Base-by-base conservation (phyloP, 1,140 invertebrate species). In the Coptotermes formosanus region DNA sequence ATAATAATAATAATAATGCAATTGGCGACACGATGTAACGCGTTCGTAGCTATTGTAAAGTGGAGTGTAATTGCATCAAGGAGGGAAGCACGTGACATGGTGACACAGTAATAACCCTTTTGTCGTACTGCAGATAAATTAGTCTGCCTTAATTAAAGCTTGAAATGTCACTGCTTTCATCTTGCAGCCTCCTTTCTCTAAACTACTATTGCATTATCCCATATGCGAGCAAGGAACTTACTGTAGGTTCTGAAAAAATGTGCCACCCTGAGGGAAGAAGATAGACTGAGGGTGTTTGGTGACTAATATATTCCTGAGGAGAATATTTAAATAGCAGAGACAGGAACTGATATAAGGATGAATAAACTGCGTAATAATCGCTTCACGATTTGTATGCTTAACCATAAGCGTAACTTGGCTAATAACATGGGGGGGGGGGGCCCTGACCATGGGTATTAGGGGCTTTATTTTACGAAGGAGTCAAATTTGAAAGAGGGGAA, bases 101-200 rank as follows among this genome's bases (percentile, higher is more conserved):
- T 55, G 52, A 55, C 52, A 55, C 4, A 21, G 52, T 55, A 16
- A 55, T 16, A 55, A 4, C 14, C 3, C 48, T 48, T 48, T 48
- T 16, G 9, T 48, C 48, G 16, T 16, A 48, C 0, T 48, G 16
- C 16, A 55, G 52, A 19, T 12, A n/a, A 9, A 30, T 75, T 25
- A 75, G 64, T 30, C 64, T 75, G n/a, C 64, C n/a, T 75, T 75
- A 75, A 75, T 75, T 75, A 75, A 75, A 75, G 64, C 16, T 75
- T 25, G 64, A 75, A 75, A 75, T 75, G 64, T 75, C n/a, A 75
- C 64, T 2, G 64, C 64, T 25, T 75, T 30, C 64, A 55, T 55
- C 52, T 55, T 21, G 14, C 52, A 19, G 19, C 38, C 64, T 75
- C 64, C 64, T 30, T 75, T 75, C 25, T 55, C 16, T 16, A 19